Evolutionary conservation across 2,797 vertebrate species (phyloP).

Genomic region (Huso huso): DNA sequence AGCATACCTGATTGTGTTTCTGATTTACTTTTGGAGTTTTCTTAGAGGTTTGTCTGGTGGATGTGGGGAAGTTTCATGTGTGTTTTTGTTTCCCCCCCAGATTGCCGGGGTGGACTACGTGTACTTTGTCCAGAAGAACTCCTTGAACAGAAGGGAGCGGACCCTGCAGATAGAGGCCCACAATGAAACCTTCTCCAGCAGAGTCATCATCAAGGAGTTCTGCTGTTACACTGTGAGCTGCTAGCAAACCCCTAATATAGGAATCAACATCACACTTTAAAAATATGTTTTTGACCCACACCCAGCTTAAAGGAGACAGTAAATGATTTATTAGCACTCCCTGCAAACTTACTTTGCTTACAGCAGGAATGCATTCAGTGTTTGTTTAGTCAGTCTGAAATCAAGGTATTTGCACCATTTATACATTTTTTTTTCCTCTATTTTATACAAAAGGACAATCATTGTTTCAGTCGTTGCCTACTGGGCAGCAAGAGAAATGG

Average conservation of each 20-base stretch:
- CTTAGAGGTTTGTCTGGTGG: background rate
- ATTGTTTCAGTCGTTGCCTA: too few relatives aligned
- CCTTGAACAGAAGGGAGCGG: slow-evolving; percentile 79
- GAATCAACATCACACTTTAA: background rate
- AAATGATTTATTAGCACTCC: background rate
- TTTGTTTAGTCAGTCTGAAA: too few relatives aligned
- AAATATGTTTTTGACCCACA: background rate
- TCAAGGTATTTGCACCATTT: too few relatives aligned
- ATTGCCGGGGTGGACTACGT: slow-evolving; percentile 95
- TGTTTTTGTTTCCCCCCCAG: slow-evolving; percentile 40
- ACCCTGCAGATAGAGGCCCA: slow-evolving; percentile 92
- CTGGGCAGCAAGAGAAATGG: too few relatives aligned
- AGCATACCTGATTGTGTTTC: background rate
- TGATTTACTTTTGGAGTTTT: background rate
- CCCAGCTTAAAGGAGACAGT: background rate
- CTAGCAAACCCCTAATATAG: background rate
- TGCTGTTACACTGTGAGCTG: slow-evolving; percentile 90
- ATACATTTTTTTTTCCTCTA: too few relatives aligned
- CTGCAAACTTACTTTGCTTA: background rate
- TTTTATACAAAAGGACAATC: too few relatives aligned
- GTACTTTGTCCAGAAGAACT: slow-evolving; percentile 94
- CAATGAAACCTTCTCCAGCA: slow-evolving; percentile 91
- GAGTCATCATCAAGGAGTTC: slow-evolving; percentile 86
- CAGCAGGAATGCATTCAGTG: background rate
- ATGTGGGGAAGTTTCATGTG: background rate